Conservation (phyloP, 1,140 invertebrate species). For the Atta colombica region DNA sequence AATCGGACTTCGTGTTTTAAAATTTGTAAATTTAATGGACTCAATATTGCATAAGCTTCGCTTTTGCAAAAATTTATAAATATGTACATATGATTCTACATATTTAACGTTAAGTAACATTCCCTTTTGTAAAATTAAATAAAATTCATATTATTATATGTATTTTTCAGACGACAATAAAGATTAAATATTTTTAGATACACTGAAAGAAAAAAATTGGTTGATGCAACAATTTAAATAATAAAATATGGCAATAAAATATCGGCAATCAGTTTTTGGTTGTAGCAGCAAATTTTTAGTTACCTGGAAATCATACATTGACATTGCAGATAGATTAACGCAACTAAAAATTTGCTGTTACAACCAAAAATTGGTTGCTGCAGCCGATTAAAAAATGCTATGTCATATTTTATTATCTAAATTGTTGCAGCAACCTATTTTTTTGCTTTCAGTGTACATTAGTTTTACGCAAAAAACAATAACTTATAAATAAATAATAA, state of each 20-base stretch:
- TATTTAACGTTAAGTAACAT: neutral
- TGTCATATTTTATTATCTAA: too few relatives aligned
- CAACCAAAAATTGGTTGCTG: too few relatives aligned
- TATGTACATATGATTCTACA: neutral
- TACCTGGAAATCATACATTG: too few relatives aligned
- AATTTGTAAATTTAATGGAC: slow-evolving; percentile 24
- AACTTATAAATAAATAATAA: neutral
- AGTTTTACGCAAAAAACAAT: neutral
- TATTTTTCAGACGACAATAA: neutral
- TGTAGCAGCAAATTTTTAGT: too few relatives aligned
- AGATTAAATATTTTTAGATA: neutral
- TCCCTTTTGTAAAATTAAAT: neutral
- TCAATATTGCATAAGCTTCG: neutral
- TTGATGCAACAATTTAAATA: too few relatives aligned
- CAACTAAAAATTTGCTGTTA: too few relatives aligned
- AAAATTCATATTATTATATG: neutral
- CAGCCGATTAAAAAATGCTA: too few relatives aligned
- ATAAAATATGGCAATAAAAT: too few relatives aligned
- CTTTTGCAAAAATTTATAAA: neutral
- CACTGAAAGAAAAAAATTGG: too few relatives aligned
- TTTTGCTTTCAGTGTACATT: neutral
- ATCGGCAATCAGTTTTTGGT: too few relatives aligned
- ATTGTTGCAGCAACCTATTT: too few relatives aligned
- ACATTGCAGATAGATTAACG: too few relatives aligned
- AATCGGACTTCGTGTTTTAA: slow-evolving; percentile 29